A percentile compares a stretch with the other conserved stretches of the same genome.
Evolutionary conservation across 2,888 invertebrate genomes (phyloP).

Genomic region (Calliscelio sp.): DNA sequence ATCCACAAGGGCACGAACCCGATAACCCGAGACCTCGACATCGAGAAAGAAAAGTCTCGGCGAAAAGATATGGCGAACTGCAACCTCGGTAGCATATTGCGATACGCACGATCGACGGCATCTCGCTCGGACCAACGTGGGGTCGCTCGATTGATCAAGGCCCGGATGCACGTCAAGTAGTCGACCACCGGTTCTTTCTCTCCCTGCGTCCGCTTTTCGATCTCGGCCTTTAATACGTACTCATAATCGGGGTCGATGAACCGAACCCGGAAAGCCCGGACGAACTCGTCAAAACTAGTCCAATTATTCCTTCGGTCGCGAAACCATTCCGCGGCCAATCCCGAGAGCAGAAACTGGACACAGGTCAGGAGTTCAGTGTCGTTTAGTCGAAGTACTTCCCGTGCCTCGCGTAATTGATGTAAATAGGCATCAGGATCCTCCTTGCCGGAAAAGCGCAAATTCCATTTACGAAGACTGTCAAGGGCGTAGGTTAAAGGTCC

Average conservation of each 20-base stretch:
- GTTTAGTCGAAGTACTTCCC: too few species aligned
- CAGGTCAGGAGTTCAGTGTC: too few species aligned
- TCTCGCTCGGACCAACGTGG: not conserved
- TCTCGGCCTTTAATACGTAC: not conserved
- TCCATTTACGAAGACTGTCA: too few species aligned
- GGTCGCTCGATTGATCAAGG: not conserved
- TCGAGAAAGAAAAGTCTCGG: too few species aligned
- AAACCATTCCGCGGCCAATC: slow-evolving; percentile 32
- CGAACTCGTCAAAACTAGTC: slow-evolving; percentile 9
- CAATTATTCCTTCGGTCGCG: slow-evolving; percentile 7
- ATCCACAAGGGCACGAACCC: too few species aligned
- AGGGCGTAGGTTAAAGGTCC: too few species aligned
- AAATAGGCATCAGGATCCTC: too few species aligned
- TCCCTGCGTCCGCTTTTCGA: slow-evolving; percentile 9
- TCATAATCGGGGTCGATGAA: slow-evolving; percentile 23
- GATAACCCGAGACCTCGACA: too few species aligned
- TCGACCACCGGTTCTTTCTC: not conserved
- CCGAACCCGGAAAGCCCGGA: not conserved
- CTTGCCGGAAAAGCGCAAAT: too few species aligned
- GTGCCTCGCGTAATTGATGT: too few species aligned
- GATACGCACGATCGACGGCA: not conserved
- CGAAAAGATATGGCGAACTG: not conserved
- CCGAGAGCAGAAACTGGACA: too few species aligned
- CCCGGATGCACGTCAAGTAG: slow-evolving; percentile 6
- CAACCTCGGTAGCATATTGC: not conserved